phyloP scores from a whole-genome alignment of 2,113 vertebrate genomes.

The Leptobrachium leishanense region DNA sequence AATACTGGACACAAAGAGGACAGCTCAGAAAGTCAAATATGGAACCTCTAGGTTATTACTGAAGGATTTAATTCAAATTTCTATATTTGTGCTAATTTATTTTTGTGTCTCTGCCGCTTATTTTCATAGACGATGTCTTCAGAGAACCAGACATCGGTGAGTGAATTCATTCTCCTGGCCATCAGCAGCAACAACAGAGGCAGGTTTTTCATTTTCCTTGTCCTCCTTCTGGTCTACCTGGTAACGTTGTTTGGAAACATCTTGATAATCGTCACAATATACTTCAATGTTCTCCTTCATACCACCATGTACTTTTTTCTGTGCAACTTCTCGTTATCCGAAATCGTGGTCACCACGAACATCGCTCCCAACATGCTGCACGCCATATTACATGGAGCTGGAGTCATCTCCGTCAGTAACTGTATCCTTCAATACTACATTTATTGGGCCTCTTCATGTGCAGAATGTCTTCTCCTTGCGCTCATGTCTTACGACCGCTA shows the following conservation, averaged over 20 bases:
- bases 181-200: background rate
- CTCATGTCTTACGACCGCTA: constrained; percentile 52
- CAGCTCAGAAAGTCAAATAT: too few species aligned
- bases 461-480: constrained; percentile 41
- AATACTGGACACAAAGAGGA: too few species aligned
- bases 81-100: too few species aligned
- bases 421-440: constrained; percentile 26
- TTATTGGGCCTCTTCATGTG: constrained; percentile 13
- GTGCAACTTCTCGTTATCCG: constrained; percentile 39
- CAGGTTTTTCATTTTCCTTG: constrained; percentile 26
- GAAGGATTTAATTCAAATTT: too few species aligned
- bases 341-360: constrained; percentile 45
- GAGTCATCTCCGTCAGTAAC: constrained; percentile 8
- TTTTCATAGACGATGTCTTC: background rate
- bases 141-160: background rate
- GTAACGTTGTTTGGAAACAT: constrained; percentile 43
- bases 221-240: constrained; percentile 39
- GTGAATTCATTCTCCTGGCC: background rate
- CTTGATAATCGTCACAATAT: constrained; percentile 34
- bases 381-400: constrained; percentile 15
- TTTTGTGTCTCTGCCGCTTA: too few species aligned
- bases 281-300: constrained; percentile 12
- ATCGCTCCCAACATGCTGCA: constrained; percentile 41
- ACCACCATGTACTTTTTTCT: constrained; percentile 52
- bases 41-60: too few species aligned